Evolutionary conservation across 37 sponge, comb jelly and placozoan genomes (phyloP).

Genomic region (Hormiphora californensis): DNA sequence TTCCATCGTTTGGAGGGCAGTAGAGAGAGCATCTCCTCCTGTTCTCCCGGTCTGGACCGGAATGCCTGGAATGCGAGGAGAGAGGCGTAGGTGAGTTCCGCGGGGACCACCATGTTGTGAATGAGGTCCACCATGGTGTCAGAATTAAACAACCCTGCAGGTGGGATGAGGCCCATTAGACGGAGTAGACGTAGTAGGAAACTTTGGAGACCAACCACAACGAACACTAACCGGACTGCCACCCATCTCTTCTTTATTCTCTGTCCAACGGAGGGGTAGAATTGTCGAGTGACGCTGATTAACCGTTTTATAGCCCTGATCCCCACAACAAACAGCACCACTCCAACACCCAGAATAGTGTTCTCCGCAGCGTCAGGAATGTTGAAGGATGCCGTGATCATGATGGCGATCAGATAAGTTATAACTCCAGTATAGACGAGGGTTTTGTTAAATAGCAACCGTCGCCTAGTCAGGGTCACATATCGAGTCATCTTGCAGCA

Average conservation of each 20-base stretch:
- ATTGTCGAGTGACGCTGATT: constrained; percentile 5
- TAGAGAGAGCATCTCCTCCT: background rate
- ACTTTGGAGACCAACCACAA: constrained; percentile 18
- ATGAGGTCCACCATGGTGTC: constrained; percentile 15
- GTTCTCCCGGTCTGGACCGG: background rate
- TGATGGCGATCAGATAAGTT: constrained; percentile 26
- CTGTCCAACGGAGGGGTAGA: background rate
- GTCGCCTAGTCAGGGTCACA: background rate
- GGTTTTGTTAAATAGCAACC: background rate
- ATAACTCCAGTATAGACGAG: constrained; percentile 39
- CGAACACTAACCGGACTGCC: constrained; percentile 32
- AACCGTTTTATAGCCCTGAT: constrained; percentile 1
- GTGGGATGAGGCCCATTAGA: background rate
- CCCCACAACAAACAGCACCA: constrained; percentile 19
- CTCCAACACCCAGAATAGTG: background rate
- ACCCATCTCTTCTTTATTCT: background rate
- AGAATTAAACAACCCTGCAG: background rate
- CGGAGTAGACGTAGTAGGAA: background rate
- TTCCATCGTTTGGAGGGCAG: background rate
- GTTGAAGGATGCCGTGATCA: constrained; percentile 1
- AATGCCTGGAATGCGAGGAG: constrained; percentile 39
- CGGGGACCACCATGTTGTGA: constrained; percentile 32
- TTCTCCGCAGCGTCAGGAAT: background rate
- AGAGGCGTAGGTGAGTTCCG: background rate
- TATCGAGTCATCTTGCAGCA: background rate